phyloP scores from a whole-genome alignment of 2,113 vertebrate species.

The Thinocorus orbignyianus region DNA sequence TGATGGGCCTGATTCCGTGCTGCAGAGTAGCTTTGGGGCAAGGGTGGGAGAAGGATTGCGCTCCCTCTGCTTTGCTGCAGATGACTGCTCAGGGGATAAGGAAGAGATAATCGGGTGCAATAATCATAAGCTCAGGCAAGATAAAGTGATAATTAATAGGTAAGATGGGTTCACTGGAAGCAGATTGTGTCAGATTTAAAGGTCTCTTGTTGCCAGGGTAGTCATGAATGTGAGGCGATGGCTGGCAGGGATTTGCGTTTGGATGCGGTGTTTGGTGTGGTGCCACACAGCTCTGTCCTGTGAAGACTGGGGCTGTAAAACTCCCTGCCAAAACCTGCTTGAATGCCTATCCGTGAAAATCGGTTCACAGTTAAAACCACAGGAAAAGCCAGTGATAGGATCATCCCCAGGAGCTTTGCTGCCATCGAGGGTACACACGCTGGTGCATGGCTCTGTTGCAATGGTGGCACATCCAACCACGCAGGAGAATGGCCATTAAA shows the following conservation, averaged over 20 bases:
- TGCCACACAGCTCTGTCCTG: background rate
- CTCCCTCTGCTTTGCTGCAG: background rate
- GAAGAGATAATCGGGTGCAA: background rate
- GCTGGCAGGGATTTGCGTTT: background rate
- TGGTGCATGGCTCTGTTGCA: background rate
- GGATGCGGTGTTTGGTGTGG: background rate
- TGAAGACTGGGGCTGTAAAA: background rate
- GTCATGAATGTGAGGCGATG: background rate
- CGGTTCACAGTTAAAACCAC: background rate
- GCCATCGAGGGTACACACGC: fast-evolving
- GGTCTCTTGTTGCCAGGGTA: background rate
- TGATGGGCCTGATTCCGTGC: background rate
- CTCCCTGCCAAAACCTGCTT: background rate
- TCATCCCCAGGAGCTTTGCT: background rate
- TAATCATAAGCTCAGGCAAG: background rate
- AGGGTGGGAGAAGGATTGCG: background rate
- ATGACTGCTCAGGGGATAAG: background rate
- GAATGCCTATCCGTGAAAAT: background rate
- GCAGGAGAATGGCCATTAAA: background rate
- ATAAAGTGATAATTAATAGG: constrained; percentile 18
- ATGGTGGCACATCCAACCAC: background rate
- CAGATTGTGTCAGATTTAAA: background rate
- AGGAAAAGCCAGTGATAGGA: background rate
- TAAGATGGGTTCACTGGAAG: constrained; percentile 15
- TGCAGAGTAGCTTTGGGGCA: background rate